Base-by-base conservation (phyloP, 2,113 vertebrate genomes). In the Charadrius vociferus region DNA sequence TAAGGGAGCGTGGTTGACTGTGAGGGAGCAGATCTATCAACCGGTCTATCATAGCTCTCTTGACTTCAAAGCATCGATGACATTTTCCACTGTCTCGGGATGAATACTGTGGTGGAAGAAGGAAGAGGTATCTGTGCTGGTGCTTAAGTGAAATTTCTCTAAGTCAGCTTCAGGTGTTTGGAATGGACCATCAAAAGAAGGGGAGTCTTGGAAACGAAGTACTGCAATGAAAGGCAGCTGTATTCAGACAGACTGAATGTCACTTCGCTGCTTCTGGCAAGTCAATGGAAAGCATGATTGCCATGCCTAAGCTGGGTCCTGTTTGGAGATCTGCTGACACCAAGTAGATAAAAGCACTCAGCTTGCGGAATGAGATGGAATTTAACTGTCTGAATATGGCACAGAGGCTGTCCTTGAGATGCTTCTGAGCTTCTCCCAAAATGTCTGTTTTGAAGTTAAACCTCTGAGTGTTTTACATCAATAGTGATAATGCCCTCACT, bases 371-470 rank as follows among this genome's bases (percentile, higher is more conserved):
- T 12, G 55, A 61, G 41, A 13, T 26, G 59, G 77, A 85, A 22
- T 37, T 81, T 39, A 24, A 7, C 59, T 84, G 55, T 27, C 55
- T 87, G 77, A 59, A 9, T 13, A 13, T 47, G 53, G 86, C 58
- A 58, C 62, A 58, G 56, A 81, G 26, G 12, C 36, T 58, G 32
- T 85, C 81, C 89, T 34, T 23, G 58, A 66, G 45, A 58, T 10
- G 45, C 71, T 91, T 77, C 81, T 53, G 71, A 80, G 71, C n/a
- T 58, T 90, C 78, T 72, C 84, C 81, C 50, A n/a, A 70, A 91
- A 82, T 18, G 24, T 79, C 86, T 79, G 52, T 87, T 93, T 87
- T 90, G 81, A 80, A 80, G 91, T 63, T 79, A 87, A 91, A 96
- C 66, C 63, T 82, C 78, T 61, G 37, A 90, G 74, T 94, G 39